phyloP scores from a whole-genome alignment of 2,888 invertebrate genomes.

The Rhopalosiphum nymphaeae region DNA sequence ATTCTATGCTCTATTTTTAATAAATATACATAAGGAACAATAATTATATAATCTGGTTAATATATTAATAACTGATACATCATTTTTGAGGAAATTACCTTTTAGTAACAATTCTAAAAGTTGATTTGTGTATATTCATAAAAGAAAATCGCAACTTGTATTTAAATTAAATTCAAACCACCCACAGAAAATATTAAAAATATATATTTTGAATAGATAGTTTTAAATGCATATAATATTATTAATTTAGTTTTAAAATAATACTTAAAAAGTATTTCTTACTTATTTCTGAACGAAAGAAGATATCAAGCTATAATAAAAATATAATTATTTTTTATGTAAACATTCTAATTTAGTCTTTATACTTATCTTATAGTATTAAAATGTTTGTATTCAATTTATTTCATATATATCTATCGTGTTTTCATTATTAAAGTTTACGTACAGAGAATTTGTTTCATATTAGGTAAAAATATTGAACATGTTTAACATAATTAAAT shows the following conservation, averaged over 20 bases:
- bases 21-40: not conserved
- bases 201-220: not conserved
- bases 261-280: not conserved
- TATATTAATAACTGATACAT: not conserved
- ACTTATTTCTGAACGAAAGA: not conserved
- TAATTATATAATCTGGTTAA: not conserved
- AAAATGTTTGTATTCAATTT: not conserved
- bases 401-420: not conserved
- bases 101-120: not conserved
- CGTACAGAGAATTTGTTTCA: not conserved
- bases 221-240: not conserved
- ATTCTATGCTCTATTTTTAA: not conserved
- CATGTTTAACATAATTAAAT: too few relatives aligned
- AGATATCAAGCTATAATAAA: not conserved
- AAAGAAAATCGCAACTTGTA: not conserved
- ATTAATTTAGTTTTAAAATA: not conserved
- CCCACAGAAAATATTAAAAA: not conserved
- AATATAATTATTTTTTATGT: not conserved
- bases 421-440: not conserved
- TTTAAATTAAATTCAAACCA: not conserved
- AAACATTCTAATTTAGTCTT: not conserved
- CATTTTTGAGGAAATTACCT: not conserved
- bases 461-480: too few relatives aligned
- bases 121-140: not conserved
- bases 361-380: not conserved